Base-by-base conservation (phyloP, 2,888 invertebrate genomes). In the Torymus tubicola region DNA sequence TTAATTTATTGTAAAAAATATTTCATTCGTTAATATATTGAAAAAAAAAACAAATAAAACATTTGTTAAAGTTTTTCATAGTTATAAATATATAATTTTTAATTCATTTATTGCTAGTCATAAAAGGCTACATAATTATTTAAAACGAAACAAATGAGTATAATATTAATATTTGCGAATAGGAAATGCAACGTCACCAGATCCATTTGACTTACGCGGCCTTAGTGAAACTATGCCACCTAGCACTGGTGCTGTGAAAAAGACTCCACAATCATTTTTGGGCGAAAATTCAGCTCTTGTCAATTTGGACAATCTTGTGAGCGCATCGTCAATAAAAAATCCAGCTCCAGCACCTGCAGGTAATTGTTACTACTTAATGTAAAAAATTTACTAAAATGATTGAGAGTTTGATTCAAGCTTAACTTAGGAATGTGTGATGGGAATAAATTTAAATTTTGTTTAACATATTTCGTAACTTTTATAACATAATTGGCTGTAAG, bases 271-370 rank as follows among this genome's bases (percentile, higher is more conserved):
- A 86, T 95, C 96, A 87, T 99, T 99, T 93, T 94, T 99, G 74
- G 99, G 99, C 64, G 98, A 98, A 92, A 99, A 99, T 92, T 98
- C 98, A 13, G 94, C 96, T 86, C 94, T 99, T 86, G 99, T 99
- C 83, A 99, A 99, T 93, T 93, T 99, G 91, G 99, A 99, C 93
- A 97, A 99, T 91, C 94, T 99, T 89, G 96, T 99, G 86, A 95
- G 93, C 75, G 91, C 92, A 53, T 91, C 92, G 68, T 84, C 91
- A 74, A 88, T 91, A 82, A 91, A 91, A 84, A 87, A 90, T 76
- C 84, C 90, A 24, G 85, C 89, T 24, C 90, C 91, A 74, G 86
- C 89, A 80, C 89, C 93, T 86, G 93, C 94, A 82, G 92, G 92
- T 92, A 89, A 81, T 70, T 69, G 2, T 68, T 61, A 42, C 42